Conservation (phyloP, 2,113 vertebrate species). For the Neogobius melanostomus region DNA sequence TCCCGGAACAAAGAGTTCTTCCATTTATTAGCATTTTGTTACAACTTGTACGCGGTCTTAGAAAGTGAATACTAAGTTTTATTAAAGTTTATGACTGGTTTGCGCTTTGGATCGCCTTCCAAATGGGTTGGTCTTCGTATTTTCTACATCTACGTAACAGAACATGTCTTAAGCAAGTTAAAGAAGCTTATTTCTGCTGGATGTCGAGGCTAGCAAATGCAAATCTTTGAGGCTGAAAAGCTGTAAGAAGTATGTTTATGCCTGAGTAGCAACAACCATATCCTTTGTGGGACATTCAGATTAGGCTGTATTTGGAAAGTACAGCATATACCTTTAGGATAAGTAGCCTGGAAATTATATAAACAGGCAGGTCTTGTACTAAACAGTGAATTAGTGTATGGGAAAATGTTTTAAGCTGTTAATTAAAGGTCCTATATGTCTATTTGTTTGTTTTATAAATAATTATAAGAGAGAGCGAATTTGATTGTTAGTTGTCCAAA, state of each 20-base stretch:
- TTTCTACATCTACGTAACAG: not conserved
- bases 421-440: too few relatives aligned
- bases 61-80: too few relatives aligned
- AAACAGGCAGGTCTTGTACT: not conserved
- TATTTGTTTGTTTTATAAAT: too few relatives aligned
- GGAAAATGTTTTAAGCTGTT: too few relatives aligned
- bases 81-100: not conserved
- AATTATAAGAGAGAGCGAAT: too few relatives aligned
- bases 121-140: not conserved
- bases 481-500: too few relatives aligned
- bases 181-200: not conserved
- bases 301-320: not conserved
- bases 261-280: not conserved
- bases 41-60: not conserved
- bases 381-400: not conserved
- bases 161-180: not conserved
- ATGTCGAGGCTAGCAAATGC: not conserved
- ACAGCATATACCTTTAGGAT: not conserved
- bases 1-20: too few relatives aligned
- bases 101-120: not conserved
- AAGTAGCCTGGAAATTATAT: not conserved
- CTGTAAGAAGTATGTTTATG: not conserved
- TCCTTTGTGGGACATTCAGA: not conserved
- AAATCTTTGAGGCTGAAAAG: not conserved
- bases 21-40: not conserved